phyloP scores from a whole-genome alignment of 2,113 vertebrate genomes.

The Eleginops maclovinus region DNA sequence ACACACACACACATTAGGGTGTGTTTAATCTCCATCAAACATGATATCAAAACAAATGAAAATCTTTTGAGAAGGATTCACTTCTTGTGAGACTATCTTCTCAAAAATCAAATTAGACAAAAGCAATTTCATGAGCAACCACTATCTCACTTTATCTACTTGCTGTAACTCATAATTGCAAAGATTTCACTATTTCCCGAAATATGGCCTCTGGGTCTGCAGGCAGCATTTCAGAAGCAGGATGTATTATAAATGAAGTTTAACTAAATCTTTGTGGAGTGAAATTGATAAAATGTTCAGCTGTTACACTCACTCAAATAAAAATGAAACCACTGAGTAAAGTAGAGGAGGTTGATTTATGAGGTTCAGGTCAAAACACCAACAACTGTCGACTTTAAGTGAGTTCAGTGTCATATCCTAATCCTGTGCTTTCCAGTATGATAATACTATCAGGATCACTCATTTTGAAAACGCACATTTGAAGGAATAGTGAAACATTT shows the following conservation, averaged over 20 bases:
- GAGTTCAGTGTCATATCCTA: slow-evolving; percentile 8
- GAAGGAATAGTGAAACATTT: background rate
- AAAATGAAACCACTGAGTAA: background rate
- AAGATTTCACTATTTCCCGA: slow-evolving; percentile 11
- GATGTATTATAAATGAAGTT: background rate
- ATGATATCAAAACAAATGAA: slow-evolving; percentile 7
- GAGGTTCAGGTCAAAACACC: slow-evolving; percentile 19
- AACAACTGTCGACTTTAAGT: background rate
- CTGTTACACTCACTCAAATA: background rate
- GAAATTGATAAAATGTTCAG: background rate
- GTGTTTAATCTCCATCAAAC: slow-evolving; percentile 33
- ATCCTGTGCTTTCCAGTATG: background rate
- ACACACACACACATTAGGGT: background rate
- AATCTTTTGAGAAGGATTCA: background rate
- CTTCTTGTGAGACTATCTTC: slow-evolving; percentile 27
- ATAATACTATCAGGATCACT: slow-evolving; percentile 1
- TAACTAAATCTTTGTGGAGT: background rate
- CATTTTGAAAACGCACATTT: slow-evolving; percentile 9
- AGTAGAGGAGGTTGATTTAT: background rate
- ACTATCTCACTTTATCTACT: slow-evolving; percentile 9
- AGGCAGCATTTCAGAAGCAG: background rate
- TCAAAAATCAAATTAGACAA: slow-evolving; percentile 35
- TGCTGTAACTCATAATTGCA: slow-evolving; percentile 14
- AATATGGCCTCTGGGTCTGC: slow-evolving; percentile 5
- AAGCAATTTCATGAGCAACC: slow-evolving; percentile 36